Evolutionary conservation across 2,888 invertebrate genomes (phyloP).

Genomic region (Orthosia gothica): DNA sequence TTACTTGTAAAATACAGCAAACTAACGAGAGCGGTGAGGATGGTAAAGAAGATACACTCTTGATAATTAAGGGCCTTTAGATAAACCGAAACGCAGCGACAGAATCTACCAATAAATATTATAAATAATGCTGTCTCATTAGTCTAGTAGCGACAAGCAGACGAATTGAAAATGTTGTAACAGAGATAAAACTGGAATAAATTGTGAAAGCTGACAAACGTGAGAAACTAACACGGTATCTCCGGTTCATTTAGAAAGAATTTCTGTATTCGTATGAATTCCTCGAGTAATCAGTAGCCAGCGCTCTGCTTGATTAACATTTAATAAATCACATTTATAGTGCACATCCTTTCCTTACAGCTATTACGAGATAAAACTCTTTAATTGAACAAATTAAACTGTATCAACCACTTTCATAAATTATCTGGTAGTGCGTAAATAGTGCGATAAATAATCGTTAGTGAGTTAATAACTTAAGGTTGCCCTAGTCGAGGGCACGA

Average conservation of each 20-base stretch:
- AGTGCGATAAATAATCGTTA: slow-evolving; percentile 62
- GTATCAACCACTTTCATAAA: slow-evolving; percentile 46
- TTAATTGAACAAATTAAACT: slow-evolving; percentile 58
- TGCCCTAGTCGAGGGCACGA: too few species aligned
- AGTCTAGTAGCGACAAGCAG: slow-evolving; percentile 44
- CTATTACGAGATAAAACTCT: slow-evolving; percentile 41
- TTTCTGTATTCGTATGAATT: slow-evolving; percentile 54
- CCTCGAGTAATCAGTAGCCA: slow-evolving; percentile 34
- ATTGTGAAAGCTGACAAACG: slow-evolving; percentile 66
- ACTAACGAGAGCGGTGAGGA: background rate
- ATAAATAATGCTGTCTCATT: slow-evolving; percentile 60
- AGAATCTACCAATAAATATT: slow-evolving; percentile 36
- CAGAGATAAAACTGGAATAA: slow-evolving; percentile 65
- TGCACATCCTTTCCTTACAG: slow-evolving; percentile 45
- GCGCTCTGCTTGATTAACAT: slow-evolving; percentile 41
- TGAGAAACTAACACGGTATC: slow-evolving; percentile 62
- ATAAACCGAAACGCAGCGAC: slow-evolving; percentile 18
- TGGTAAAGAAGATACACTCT: background rate
- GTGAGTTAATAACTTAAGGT: slow-evolving; percentile 45
- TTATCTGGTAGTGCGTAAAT: slow-evolving; percentile 35
- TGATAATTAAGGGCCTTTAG: slow-evolving; percentile 13
- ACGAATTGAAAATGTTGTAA: slow-evolving; percentile 64
- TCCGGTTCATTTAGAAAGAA: slow-evolving; percentile 58
- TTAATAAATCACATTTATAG: slow-evolving; percentile 49
- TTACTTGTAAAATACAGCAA: slow-evolving; percentile 1